Evolutionary conservation across 2,797 vertebrate genomes (phyloP).

Genomic region (Echiichthys vipera): DNA sequence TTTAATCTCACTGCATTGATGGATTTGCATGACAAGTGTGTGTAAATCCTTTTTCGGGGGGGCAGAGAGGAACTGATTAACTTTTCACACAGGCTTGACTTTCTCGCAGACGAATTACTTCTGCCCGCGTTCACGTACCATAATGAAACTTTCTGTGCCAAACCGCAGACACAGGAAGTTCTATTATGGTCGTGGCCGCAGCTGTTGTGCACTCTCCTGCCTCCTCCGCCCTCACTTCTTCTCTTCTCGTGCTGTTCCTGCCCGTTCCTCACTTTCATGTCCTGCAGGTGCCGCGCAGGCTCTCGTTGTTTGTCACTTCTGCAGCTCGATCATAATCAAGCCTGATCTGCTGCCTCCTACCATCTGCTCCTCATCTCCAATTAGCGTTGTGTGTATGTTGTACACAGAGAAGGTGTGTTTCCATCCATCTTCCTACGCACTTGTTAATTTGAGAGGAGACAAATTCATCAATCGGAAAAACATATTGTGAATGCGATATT

Average conservation of each 20-base stretch:
- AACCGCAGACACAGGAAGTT: neutral
- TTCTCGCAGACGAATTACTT: conserved; percentile 3
- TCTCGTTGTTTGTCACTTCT: neutral
- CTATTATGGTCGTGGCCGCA: neutral
- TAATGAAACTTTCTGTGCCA: conserved; percentile 1
- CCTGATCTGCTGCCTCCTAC: neutral
- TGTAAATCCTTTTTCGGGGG: neutral
- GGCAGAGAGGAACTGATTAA: conserved; percentile 5
- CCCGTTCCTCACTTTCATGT: neutral
- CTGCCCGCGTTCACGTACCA: neutral
- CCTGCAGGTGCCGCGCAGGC: neutral
- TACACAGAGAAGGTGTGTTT: neutral
- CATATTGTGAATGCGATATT: no score
- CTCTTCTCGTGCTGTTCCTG: neutral
- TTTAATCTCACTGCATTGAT: neutral
- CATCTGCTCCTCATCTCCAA: neutral
- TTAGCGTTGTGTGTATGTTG: neutral
- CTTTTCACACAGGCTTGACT: conserved; percentile 10
- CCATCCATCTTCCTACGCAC: neutral
- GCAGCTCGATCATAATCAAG: neutral
- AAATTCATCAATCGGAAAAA: no score
- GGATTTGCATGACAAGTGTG: neutral
- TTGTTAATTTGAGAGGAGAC: neutral
- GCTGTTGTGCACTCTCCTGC: conserved; percentile 9
- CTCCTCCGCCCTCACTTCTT: neutral